Base-by-base conservation (phyloP, 2,113 vertebrate species). In the Ibidorhyncha struthersii region DNA sequence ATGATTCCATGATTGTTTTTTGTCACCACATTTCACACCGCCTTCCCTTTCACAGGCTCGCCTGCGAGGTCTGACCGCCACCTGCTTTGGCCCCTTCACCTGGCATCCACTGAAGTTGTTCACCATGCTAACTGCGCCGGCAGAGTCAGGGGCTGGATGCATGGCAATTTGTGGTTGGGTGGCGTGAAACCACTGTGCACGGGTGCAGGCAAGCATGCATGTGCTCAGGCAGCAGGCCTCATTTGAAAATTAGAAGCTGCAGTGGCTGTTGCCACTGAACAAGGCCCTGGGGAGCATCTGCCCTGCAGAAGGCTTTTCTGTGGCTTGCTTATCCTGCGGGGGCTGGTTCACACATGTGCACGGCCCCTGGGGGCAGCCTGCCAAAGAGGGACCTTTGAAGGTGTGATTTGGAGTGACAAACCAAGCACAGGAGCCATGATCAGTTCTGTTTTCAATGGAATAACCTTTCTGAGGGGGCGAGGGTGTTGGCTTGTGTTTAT, bases 101-200 rank as follows among this genome's bases (percentile, higher is more conserved):
- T 3, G 0, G 27, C 30, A 6, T 4, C 20, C 34, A 0, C 10
- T 2, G 0, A 9, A 45, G 58, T 21, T 9, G 10, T 25, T 47
- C 13, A 1, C 32, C 71, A 7, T 3, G 0, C 38, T 38, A 14
- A 9, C 30, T 5, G 15, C 2, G 5, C 47, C 5, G 2, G 30
- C 27, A 13, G 36, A 55, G 36, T 62, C 9, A 0, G 50, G 47
- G 70, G 55, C 22, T 34, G 49, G 55, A 12, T 6, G n/a, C 0
- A 4, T 9, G 4, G 59, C 40, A 9, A 4, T 32, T 14, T 49
- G 93, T 13, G 62, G 90, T 8, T 4, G 27, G 23, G 25, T 27
- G 32, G 29, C 1, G 22, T 10, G 62, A 67, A 78, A 23, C 43
- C 21, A 7, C 47, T 0, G 0, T 1, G 58, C 63, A 23, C 14